A percentile compares a stretch with the other conserved stretches of the same genome.
These are phyloP conservation scores for Rhyzopertha dominica DNA, from an alignment of 1,140 invertebrate species.

Conservation along the genomic window DNA sequence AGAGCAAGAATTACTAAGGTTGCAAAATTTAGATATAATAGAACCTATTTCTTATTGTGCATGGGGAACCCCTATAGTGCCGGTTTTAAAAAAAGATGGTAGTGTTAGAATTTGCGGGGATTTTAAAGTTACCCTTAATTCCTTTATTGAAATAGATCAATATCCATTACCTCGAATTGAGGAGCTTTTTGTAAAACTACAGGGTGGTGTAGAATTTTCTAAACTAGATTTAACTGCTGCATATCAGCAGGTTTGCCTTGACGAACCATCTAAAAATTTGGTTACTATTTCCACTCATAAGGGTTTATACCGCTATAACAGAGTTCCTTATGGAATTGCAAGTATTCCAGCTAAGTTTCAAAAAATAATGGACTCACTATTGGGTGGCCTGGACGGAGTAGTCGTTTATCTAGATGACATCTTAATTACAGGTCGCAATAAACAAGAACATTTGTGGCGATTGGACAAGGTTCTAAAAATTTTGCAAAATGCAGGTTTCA, in stretches of 20 bases:
- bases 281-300: slow-evolving; percentile 7
- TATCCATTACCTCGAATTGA: neutral
- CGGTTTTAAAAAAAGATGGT: slow-evolving; percentile 31
- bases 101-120: neutral
- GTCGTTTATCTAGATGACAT: slow-evolving; percentile 8
- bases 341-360: neutral
- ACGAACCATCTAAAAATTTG: slow-evolving; percentile 4
- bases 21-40: slow-evolving; percentile 20
- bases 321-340: neutral
- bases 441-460: slow-evolving; percentile 5
- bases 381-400: neutral
- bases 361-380: neutral
- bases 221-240: neutral
- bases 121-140: slow-evolving; percentile 1
- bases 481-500: slow-evolving; percentile 12
- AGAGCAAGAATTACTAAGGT: slow-evolving; percentile 24
- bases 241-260: neutral
- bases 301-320: slow-evolving; percentile 5
- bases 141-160: neutral
- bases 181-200: neutral
- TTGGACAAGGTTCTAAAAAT: slow-evolving; percentile 6
- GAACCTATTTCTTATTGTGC: slow-evolving; percentile 17
- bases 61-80: slow-evolving; percentile 25
- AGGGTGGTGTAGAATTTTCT: slow-evolving; percentile 16
- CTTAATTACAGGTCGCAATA: slow-evolving; percentile 8